Conservation (phyloP, 1,140 invertebrate genomes). For the Hyposmocoma kahamanoa region DNA sequence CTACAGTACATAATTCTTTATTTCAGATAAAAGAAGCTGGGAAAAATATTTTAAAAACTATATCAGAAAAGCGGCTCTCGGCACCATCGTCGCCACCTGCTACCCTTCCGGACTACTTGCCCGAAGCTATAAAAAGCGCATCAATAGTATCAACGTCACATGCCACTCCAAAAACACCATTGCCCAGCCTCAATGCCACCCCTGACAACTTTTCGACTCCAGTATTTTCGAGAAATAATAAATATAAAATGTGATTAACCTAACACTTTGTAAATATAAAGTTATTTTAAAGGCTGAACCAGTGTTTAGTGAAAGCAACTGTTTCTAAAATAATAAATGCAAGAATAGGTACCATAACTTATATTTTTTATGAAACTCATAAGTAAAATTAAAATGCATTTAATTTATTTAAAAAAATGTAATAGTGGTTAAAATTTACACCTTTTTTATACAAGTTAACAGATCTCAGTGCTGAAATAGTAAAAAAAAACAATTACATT, state of each 20-base stretch:
- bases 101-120: conserved; percentile 43
- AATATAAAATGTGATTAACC: conserved; percentile 64
- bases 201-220: conserved; percentile 59
- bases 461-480: conserved; percentile 68
- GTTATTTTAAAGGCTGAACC: no score
- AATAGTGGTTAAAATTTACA: conserved; percentile 37
- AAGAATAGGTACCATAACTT: no score
- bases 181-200: conserved; percentile 42
- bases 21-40: conserved; percentile 92
- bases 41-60: conserved; percentile 89
- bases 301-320: no score
- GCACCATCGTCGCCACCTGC: conserved; percentile 30
- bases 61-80: conserved; percentile 71
- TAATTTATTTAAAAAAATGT: no score
- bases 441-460: conserved; percentile 65
- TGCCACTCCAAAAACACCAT: conserved; percentile 46
- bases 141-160: conserved; percentile 35
- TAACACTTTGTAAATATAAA: no score
- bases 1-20: no score
- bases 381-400: no score
- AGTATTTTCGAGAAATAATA: conserved; percentile 40
- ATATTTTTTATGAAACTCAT: no score
- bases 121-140: conserved; percentile 51
- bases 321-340: no score
- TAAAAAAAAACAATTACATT: conserved; percentile 59